Evolutionary conservation across 2,113 vertebrate genomes (phyloP).

Genomic region (Atlantisia rogersi): DNA sequence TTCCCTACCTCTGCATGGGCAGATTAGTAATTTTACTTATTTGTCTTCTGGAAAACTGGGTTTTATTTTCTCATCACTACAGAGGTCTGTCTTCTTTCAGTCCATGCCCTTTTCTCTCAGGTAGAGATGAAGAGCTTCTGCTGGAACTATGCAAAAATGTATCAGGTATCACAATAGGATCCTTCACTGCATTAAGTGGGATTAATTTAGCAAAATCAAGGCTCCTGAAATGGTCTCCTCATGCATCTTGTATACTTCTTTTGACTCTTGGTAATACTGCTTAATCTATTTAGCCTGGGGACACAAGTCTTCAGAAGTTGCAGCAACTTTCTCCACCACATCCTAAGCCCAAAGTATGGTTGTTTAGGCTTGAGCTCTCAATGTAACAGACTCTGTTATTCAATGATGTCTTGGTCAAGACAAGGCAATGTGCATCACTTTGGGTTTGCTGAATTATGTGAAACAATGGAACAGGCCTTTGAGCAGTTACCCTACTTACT

Average conservation of each 20-base stretch:
- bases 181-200: neutral
- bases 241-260: neutral
- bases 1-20: neutral
- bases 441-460: neutral
- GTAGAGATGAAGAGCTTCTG: neutral
- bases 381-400: neutral
- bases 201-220: neutral
- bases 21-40: neutral
- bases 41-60: neutral
- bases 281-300: neutral
- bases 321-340: neutral
- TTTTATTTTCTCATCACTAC: neutral
- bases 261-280: neutral
- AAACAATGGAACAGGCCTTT: neutral
- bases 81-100: neutral
- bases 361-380: neutral
- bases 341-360: neutral
- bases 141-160: neutral
- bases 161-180: neutral
- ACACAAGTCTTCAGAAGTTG: neutral
- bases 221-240: neutral
- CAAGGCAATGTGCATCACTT: neutral
- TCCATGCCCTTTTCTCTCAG: neutral
- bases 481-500: neutral
- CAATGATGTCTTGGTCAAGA: neutral